Conservation (phyloP, 1,140 invertebrate species). For the Zaprionus ghesquierei region DNA sequence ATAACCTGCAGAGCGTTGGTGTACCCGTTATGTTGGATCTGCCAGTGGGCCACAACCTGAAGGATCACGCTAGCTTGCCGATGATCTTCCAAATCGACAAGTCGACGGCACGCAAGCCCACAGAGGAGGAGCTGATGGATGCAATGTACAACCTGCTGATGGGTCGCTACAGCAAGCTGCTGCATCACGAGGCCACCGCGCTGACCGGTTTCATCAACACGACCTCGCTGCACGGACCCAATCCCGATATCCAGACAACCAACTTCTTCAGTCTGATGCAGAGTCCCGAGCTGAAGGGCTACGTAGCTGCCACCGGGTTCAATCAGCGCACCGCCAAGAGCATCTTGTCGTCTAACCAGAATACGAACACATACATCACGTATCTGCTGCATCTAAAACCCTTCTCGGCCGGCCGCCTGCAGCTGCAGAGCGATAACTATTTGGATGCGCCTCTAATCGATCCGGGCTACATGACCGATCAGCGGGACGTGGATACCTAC, state of each 20-base stretch:
- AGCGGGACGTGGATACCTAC: slow-evolving; percentile 88
- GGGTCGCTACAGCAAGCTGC: slow-evolving; percentile 71
- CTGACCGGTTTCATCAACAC: slow-evolving; percentile 82
- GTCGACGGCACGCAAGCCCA: slow-evolving; percentile 70
- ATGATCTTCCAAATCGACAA: slow-evolving; percentile 81
- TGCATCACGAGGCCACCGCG: slow-evolving; percentile 78
- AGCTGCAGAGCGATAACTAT: slow-evolving; percentile 76
- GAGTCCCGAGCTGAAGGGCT: slow-evolving; percentile 69
- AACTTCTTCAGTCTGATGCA: slow-evolving; percentile 80
- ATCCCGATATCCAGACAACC: slow-evolving; percentile 82
- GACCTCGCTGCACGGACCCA: slow-evolving; percentile 67
- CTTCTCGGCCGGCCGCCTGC: slow-evolving; percentile 83
- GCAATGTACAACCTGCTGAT: slow-evolving; percentile 77
- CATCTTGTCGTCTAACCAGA: slow-evolving; percentile 82
- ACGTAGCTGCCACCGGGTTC: slow-evolving; percentile 81
- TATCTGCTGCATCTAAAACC: slow-evolving; percentile 84
- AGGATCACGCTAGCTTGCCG: slow-evolving; percentile 85
- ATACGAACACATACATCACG: slow-evolving; percentile 83
- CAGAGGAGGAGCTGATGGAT: slow-evolving; percentile 77
- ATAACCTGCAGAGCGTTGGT: slow-evolving; percentile 81
- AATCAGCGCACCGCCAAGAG: slow-evolving; percentile 82
- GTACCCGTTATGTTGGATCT: slow-evolving; percentile 85
- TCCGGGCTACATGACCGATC: slow-evolving; percentile 91
- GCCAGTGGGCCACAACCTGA: slow-evolving; percentile 89
- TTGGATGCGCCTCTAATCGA: slow-evolving; percentile 88